phyloP scores from a whole-genome alignment of 2,113 vertebrate species.

The Plestiodon gilberti region DNA sequence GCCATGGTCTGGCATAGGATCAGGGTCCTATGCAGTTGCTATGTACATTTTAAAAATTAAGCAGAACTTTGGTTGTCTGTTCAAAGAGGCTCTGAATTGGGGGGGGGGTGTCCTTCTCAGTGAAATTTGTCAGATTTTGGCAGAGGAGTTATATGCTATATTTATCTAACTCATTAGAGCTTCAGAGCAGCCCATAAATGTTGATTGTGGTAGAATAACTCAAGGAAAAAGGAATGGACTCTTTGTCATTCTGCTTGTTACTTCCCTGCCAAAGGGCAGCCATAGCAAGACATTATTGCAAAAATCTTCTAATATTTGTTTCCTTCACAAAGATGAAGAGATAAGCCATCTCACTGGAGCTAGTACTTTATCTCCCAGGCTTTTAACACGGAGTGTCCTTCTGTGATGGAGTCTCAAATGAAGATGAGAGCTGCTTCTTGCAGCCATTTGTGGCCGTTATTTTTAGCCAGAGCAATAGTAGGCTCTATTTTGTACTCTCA shows the following conservation, averaged over 20 bases:
- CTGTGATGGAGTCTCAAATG: not conserved
- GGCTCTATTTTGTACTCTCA: not conserved
- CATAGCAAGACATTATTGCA: not conserved
- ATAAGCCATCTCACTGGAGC: not conserved
- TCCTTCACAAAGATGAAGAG: not conserved
- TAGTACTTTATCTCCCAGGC: not conserved
- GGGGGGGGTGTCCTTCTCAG: not conserved
- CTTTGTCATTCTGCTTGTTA: not conserved
- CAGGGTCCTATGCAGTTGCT: too few relatives aligned
- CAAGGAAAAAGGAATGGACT: not conserved
- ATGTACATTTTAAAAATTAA: too few relatives aligned
- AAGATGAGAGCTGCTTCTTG: not conserved
- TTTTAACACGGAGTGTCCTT: conserved; percentile 4
- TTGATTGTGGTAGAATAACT: not conserved
- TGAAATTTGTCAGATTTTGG: not conserved
- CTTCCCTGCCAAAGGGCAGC: not conserved
- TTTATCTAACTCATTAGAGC: not conserved
- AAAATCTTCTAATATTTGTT: not conserved
- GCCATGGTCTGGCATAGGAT: too few relatives aligned
- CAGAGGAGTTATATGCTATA: not conserved
- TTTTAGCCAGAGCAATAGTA: not conserved
- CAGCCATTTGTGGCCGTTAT: not conserved
- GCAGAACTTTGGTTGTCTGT: too few relatives aligned
- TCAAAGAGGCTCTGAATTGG: not conserved
- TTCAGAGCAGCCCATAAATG: not conserved